phyloP scores from a whole-genome alignment of 2,888 invertebrate species.

The Chaetogeoica ovagalla region DNA sequence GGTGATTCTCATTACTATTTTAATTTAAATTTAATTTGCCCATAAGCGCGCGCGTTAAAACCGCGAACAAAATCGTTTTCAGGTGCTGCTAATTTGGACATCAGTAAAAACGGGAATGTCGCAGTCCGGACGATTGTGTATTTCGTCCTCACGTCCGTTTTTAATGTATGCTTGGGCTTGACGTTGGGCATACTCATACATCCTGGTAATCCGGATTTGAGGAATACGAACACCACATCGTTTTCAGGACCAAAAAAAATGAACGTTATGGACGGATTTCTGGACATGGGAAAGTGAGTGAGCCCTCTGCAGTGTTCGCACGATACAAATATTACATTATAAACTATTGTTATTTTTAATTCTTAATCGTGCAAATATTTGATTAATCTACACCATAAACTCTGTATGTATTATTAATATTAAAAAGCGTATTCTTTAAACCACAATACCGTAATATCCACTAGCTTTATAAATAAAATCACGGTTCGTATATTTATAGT shows the following conservation, averaged over 20 bases:
- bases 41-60: background rate
- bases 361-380: no score
- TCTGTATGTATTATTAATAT: no score
- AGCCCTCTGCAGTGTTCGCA: slow-evolving; percentile 20
- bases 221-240: slow-evolving; percentile 46
- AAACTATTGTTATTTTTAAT: no score
- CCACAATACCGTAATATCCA: no score
- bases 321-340: no score
- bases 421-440: no score
- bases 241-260: slow-evolving; percentile 62
- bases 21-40: no score
- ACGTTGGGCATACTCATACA: slow-evolving; percentile 73
- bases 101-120: slow-evolving; percentile 82
- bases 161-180: slow-evolving; percentile 79
- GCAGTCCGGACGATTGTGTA: slow-evolving; percentile 80
- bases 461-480: no score
- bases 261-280: slow-evolving; percentile 76
- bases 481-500: no score
- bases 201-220: slow-evolving; percentile 71
- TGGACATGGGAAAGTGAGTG: slow-evolving; percentile 83
- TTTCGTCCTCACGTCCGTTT: slow-evolving; percentile 78
- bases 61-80: slow-evolving; percentile 57
- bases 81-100: slow-evolving; percentile 83
- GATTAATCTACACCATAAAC: no score
- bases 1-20: no score